Evolutionary conservation across 2,888 invertebrate species (phyloP), one percentile per base, ranked within the genome.

Genomic region (Marasmarcha lunaedactyla): DNA sequence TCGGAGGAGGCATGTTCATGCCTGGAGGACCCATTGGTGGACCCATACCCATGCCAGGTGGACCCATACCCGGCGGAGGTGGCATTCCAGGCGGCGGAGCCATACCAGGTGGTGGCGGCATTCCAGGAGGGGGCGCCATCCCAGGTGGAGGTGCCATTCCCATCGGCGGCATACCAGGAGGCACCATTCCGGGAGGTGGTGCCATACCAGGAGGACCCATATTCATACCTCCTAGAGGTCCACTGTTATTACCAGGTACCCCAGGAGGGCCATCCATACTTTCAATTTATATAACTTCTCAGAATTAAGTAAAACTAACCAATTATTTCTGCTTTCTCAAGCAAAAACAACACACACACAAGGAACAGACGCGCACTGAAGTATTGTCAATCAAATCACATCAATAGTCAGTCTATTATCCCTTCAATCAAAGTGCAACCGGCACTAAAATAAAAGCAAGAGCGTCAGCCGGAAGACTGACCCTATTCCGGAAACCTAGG

Each of bases 201-300:
- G 49, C 50, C 13, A 49, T 53, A 47, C 44, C 41, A 4, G 40
- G 36, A 15, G 40, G 40, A 25, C 40, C 5, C 35, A 12, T 14
- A 5, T 4, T 13, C 7, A 6, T 12, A n/a, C 52, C 45, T 4
- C 51, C 50, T 1, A 38, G 43, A 11, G 44, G 42, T 1, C 46
- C 58, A 20, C 14, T 66, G 45, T 63, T 72, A 44, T 58, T 66
- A 3, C 63, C 54, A 33, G 74, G 63, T 2, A 71, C 71, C 15
- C 79, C 81, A 33, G 81, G 76, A 37, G 78, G 78, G 45, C 74
- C 78, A 14, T 81, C 79, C 79, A 79, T 79, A 37, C 43, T 57
- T 9, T 34, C 10, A 10, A 4, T 30, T n/a, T 30, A n/a, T n/a
- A n/a, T n/a, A n/a, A n/a, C n/a, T n/a, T n/a, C n/a, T n/a, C n/a